A percentile compares a stretch with the other conserved stretches of the same genome.
These are phyloP conservation scores for Eleutherodactylus coqui DNA, from an alignment of 2,797 vertebrate species.

Conservation along the genomic window DNA sequence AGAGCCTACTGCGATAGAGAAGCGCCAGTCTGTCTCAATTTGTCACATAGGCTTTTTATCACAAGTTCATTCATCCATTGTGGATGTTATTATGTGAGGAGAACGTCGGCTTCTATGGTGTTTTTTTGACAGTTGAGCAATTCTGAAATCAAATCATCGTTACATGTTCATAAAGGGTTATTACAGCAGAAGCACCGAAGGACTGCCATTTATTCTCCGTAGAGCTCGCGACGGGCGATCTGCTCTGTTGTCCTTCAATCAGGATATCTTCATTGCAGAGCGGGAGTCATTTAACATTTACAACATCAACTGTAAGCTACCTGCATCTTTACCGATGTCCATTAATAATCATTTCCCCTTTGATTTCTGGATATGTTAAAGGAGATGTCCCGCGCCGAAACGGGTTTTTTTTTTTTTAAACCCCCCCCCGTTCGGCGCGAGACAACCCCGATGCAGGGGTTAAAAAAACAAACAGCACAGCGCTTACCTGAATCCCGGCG, in stretches of 20 bases:
- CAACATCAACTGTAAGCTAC: not conserved
- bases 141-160: conserved; percentile 48
- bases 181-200: not conserved
- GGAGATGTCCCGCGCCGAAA: too few relatives aligned
- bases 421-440: too few relatives aligned
- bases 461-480: too few relatives aligned
- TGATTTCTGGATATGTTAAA: not conserved
- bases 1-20: conserved; percentile 41
- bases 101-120: conserved; percentile 49
- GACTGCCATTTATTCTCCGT: not conserved
- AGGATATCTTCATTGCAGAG: not conserved
- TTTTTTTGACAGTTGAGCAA: conserved; percentile 50
- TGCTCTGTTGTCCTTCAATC: conserved; percentile 1
- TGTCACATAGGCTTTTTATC: conserved; percentile 58
- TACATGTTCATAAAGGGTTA: conserved; percentile 28
- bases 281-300: not conserved
- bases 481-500: too few relatives aligned
- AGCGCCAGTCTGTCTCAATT: conserved; percentile 54
- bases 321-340: not conserved
- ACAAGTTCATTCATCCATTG: conserved; percentile 57
- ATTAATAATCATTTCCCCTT: not conserved
- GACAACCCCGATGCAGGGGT: too few relatives aligned
- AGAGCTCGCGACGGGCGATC: not conserved
- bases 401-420: too few relatives aligned
- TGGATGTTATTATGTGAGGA: conserved; percentile 57